Conservation (phyloP, 1,140 invertebrate species). For the Mizuhopecten yessoensis region DNA sequence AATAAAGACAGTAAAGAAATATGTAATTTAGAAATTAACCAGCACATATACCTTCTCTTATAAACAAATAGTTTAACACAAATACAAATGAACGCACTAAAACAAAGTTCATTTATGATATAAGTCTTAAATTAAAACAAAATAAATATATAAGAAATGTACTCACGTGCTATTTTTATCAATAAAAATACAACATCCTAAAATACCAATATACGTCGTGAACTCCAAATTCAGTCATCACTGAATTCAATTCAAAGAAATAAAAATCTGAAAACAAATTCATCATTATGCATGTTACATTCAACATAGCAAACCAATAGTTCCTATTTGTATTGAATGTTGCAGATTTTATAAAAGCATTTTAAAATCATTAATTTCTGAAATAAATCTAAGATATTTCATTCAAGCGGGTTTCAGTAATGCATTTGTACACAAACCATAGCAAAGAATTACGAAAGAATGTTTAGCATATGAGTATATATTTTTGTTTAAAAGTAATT, state of each 20-base stretch:
- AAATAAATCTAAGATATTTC: neutral
- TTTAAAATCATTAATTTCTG: neutral
- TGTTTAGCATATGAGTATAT: neutral
- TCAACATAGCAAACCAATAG: neutral
- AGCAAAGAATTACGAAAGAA: neutral
- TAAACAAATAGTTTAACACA: neutral
- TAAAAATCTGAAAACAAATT: too few relatives aligned
- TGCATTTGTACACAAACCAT: slow-evolving; percentile 8
- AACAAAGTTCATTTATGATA: neutral
- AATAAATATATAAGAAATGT: neutral
- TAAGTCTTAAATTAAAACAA: neutral
- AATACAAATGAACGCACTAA: neutral
- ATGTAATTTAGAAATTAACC: neutral
- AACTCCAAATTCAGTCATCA: neutral
- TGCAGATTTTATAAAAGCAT: too few relatives aligned
- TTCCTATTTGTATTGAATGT: neutral
- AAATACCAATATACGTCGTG: neutral
- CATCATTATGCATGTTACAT: neutral
- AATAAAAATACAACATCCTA: neutral
- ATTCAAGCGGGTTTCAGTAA: neutral
- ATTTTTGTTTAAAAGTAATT: neutral
- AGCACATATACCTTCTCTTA: neutral
- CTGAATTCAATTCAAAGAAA: too few relatives aligned
- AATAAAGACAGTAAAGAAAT: neutral
- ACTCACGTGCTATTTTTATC: slow-evolving; percentile 19